phyloP scores from a whole-genome alignment of 1,140 invertebrate species.

The Heliconius hermathena region DNA sequence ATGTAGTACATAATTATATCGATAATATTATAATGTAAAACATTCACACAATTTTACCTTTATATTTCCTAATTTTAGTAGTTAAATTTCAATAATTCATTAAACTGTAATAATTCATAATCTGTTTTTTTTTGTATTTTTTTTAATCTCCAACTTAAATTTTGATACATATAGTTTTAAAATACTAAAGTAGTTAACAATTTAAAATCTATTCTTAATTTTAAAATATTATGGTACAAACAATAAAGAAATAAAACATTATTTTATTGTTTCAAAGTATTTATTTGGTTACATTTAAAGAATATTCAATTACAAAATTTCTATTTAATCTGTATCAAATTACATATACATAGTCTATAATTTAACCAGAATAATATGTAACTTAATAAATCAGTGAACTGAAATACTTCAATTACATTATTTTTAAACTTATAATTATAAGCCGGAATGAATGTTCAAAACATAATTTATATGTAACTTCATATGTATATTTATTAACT shows the following conservation, averaged over 20 bases:
- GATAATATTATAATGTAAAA: too few relatives aligned
- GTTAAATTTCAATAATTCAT: too few relatives aligned
- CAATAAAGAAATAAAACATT: constrained; percentile 14
- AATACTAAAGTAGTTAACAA: too few relatives aligned
- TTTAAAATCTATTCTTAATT: neutral
- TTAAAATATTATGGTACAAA: neutral
- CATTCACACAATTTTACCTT: too few relatives aligned
- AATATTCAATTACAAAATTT: neutral
- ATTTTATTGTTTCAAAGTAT: constrained; percentile 8
- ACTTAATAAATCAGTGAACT: neutral
- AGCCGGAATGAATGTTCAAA: constrained; percentile 50
- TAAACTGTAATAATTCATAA: too few relatives aligned
- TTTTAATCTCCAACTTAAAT: too few relatives aligned
- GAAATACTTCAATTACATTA: neutral
- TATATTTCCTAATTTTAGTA: too few relatives aligned
- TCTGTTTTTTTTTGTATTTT: too few relatives aligned
- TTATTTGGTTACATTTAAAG: constrained; percentile 10
- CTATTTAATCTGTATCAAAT: neutral
- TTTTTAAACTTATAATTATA: neutral
- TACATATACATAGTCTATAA: neutral
- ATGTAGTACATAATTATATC: too few relatives aligned
- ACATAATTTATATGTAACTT: constrained; percentile 42
- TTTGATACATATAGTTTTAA: too few relatives aligned
- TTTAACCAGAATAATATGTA: neutral
- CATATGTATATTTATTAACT: constrained; percentile 42